A percentile compares a stretch with the other conserved stretches of the same genome.
phyloP scores from a whole-genome alignment of 2,113 vertebrate genomes.

The Elaphurus davidianus region DNA sequence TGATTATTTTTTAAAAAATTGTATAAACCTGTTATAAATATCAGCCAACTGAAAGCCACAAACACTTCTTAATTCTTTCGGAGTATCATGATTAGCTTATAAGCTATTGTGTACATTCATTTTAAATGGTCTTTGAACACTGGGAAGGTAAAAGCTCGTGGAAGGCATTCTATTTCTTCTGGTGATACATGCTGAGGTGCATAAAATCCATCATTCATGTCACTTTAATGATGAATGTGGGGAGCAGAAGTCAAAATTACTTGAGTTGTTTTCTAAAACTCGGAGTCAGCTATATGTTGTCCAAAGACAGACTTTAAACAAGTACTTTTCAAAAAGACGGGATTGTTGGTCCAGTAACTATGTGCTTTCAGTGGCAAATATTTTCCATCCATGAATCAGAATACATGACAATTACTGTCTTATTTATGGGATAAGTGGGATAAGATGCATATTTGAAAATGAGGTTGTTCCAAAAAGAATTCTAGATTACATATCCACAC shows the following conservation, averaged over 20 bases:
- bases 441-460: slow-evolving; percentile 24
- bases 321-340: neutral
- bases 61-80: neutral
- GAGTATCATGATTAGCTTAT: neutral
- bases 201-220: neutral
- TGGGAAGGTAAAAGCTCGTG: neutral
- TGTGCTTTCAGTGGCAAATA: neutral
- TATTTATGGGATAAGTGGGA: neutral
- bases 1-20: neutral
- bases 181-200: neutral
- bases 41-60: neutral
- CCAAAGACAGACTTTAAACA: slow-evolving; percentile 11
- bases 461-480: neutral
- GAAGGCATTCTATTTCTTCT: neutral
- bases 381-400: neutral
- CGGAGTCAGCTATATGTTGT: neutral
- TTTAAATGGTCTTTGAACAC: neutral
- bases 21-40: neutral
- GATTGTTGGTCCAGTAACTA: neutral
- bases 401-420: neutral
- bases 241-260: neutral
- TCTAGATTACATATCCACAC: neutral
- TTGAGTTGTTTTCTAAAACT: neutral
- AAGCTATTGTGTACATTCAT: neutral
- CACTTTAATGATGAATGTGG: neutral